Percentiles rank a stretch among this genome's conserved stretches.
These are phyloP conservation scores for Platanista minor DNA, from an alignment of 2,113 vertebrate genomes.

Conservation along the genomic window DNA sequence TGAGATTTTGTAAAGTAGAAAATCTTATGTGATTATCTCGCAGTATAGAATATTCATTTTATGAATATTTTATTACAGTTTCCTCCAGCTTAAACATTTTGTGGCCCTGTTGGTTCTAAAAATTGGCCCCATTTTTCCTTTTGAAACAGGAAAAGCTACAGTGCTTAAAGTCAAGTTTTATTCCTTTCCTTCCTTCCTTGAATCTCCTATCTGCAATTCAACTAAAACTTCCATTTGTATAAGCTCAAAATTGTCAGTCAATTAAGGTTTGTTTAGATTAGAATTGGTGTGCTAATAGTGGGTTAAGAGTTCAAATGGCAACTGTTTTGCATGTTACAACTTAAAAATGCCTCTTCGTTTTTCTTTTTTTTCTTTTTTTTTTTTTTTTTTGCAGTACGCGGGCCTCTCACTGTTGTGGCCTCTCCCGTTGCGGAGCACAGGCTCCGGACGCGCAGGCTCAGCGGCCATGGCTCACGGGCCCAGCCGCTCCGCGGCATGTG, in stretches of 20 bases:
- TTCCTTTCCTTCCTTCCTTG: neutral
- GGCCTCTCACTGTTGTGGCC: too few relatives aligned
- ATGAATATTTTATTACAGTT: neutral
- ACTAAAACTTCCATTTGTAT: neutral
- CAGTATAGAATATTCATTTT: neutral
- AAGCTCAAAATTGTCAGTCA: neutral
- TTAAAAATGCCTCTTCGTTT: neutral
- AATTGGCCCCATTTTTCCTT: neutral
- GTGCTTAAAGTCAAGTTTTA: neutral
- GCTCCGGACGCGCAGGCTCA: too few relatives aligned
- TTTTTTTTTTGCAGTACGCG: too few relatives aligned
- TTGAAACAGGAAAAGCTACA: neutral
- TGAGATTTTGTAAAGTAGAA: neutral
- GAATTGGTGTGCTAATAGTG: neutral
- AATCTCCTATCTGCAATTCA: neutral
- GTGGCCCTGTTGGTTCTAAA: neutral
- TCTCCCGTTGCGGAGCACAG: too few relatives aligned
- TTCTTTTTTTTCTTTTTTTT: neutral
- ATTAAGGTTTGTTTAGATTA: slow-evolving; percentile 12
- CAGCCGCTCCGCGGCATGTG: too few relatives aligned
- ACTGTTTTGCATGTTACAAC: neutral
- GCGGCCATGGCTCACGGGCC: too few relatives aligned
- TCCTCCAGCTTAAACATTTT: neutral
- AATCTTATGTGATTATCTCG: neutral
- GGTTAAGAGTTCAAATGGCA: neutral